Evolutionary conservation across 2,888 invertebrate genomes (phyloP), one percentile per base, ranked within the genome.

Genomic region (Galerucella pusilla): DNA sequence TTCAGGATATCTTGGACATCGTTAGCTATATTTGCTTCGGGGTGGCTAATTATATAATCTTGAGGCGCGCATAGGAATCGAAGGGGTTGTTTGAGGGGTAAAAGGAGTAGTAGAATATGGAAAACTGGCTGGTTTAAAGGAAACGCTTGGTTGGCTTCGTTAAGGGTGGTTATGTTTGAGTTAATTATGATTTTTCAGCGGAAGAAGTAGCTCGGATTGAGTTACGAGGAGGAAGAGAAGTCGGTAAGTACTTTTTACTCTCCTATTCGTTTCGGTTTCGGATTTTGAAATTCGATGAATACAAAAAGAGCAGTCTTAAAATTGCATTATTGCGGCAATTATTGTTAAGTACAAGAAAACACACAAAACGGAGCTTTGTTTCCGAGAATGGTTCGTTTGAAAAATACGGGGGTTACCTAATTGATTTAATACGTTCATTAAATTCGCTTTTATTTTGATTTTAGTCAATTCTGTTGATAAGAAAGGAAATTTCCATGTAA

Each of bases 41-140:
- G 83, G 80, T 82, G 81, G 83, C 85, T 85, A 85, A 85, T 85
- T 85, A 85, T 83, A 82, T 78, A 84, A 83, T 84, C 84, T 85
- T 85, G 84, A 85, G 84, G 75, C 79, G 79, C 78, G 79, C 81
- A 65, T 46, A 42, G 46, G 46, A 65, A 65, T 46, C 64, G 5
- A 46, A 65, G 61, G 61, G 76, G 69, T n/a, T 59, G 45, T 46
- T 20, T 14, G 60, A 42, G 74, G 74, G 67, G 69, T 64, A 60
- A 12, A 6, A 28, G 65, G 82, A 74, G 78, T 76, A 76, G 79
- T 81, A 76, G 83, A 84, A 84, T 83, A 84, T 83, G 82, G 83
- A 84, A 84, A 83, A 81, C 78, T 81, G 81, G 74, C 81, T 79
- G 79, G 81, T 82, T 83, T 81, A 78, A 83, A 82, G 79, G 80